Evolutionary conservation across 2,888 invertebrate species (phyloP).

Genomic region (Aricia artaxerxes): DNA sequence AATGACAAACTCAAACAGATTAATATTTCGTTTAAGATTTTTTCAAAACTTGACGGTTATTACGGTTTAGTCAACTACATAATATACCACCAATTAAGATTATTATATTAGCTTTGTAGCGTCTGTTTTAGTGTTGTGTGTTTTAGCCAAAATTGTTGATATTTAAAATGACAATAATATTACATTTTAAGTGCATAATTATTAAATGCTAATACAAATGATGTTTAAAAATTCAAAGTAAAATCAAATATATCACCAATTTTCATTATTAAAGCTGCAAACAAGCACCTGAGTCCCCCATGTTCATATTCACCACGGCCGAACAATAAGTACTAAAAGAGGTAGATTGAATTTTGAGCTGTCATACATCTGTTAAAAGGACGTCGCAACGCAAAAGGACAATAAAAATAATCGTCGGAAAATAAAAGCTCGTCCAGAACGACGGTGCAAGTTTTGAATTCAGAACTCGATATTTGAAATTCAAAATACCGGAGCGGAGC

Average conservation of each 20-base stretch:
- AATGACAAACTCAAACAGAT: too few relatives aligned
- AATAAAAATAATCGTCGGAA: constrained; percentile 40
- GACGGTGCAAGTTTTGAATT: constrained; percentile 70
- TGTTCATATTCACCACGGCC: background rate
- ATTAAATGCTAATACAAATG: too few relatives aligned
- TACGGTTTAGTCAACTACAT: too few relatives aligned
- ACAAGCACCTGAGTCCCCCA: background rate
- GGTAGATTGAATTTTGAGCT: constrained; percentile 6
- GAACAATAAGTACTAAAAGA: background rate
- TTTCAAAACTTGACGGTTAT: too few relatives aligned
- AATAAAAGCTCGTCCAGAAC: constrained; percentile 51
- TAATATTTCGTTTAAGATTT: too few relatives aligned
- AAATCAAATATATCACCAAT: background rate
- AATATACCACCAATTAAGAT: too few relatives aligned
- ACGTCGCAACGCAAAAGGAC: constrained; percentile 33
- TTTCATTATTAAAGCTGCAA: background rate
- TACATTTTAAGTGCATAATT: too few relatives aligned
- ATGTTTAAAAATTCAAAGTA: background rate
- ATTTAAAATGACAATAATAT: too few relatives aligned
- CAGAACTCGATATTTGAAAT: constrained; percentile 76
- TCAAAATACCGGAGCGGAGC: constrained; percentile 66
- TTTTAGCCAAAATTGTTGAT: too few relatives aligned
- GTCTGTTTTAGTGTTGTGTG: too few relatives aligned
- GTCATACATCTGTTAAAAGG: constrained; percentile 32
- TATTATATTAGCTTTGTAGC: too few relatives aligned